These are phyloP conservation scores for Eupsilia transversa DNA, from an alignment of 2,888 invertebrate genomes.

Conservation along the genomic window DNA sequence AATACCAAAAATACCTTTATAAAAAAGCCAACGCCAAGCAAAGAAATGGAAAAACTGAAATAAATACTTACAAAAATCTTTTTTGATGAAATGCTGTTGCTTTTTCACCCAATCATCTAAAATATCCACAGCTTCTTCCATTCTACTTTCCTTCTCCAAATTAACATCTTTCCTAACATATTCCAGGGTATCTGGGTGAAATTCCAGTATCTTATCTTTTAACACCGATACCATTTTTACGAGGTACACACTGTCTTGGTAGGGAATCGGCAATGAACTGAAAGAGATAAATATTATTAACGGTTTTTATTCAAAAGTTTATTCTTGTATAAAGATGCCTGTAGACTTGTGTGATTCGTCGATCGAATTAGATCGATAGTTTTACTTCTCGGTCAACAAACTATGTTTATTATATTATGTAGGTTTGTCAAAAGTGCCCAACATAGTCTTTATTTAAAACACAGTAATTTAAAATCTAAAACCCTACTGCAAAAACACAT, in stretches of 20 bases:
- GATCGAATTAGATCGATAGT: not conserved
- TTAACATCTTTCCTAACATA: constrained; percentile 66
- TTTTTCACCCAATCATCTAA: constrained; percentile 74
- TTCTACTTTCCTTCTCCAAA: constrained; percentile 67
- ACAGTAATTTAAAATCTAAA: too few species aligned
- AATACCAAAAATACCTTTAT: not conserved
- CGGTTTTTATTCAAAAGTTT: constrained; percentile 38
- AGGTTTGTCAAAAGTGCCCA: too few species aligned
- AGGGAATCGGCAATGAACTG: constrained; percentile 33
- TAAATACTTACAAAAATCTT: constrained; percentile 71
- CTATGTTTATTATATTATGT: too few species aligned
- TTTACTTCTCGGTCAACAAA: not conserved
- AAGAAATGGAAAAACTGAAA: not conserved
- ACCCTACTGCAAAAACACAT: too few species aligned
- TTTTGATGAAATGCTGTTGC: constrained; percentile 72
- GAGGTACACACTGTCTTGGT: not conserved
- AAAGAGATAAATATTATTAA: not conserved
- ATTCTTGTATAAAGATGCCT: constrained; percentile 33
- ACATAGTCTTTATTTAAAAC: too few species aligned
- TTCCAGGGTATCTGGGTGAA: constrained; percentile 67
- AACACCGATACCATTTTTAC: constrained; percentile 63
- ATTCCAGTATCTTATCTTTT: constrained; percentile 60
- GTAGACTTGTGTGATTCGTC: constrained; percentile 7
- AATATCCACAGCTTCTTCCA: constrained; percentile 72
- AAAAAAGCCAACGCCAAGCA: not conserved